phyloP scores from a whole-genome alignment of 2,113 vertebrate species.

The Eptesicus fuscus region DNA sequence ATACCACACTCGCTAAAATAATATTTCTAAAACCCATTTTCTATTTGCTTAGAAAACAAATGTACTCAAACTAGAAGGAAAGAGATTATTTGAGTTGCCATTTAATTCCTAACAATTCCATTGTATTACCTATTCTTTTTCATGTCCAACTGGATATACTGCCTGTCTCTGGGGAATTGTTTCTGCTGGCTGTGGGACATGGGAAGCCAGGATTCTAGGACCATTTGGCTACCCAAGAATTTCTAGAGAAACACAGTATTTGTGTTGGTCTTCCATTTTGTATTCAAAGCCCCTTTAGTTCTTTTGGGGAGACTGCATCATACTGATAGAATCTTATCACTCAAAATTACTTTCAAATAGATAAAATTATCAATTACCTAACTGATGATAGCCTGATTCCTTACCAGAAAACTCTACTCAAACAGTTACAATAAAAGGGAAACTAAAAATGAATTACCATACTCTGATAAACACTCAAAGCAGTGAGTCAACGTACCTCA shows the following conservation, averaged over 20 bases:
- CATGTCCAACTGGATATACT: background rate
- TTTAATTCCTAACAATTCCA: conserved; percentile 35
- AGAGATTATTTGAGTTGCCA: conserved; percentile 24
- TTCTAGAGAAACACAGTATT: background rate
- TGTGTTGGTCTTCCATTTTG: background rate
- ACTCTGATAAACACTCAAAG: background rate
- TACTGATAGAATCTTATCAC: background rate
- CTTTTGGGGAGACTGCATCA: background rate
- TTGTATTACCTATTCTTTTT: background rate
- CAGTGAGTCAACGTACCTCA: background rate
- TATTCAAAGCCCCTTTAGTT: background rate
- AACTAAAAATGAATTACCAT: background rate
- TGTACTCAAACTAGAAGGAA: background rate
- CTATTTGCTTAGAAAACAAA: conserved; percentile 43
- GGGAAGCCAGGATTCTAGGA: background rate
- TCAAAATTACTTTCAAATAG: background rate
- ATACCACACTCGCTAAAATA: conserved; percentile 11
- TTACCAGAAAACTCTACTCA: background rate
- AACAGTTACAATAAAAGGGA: background rate
- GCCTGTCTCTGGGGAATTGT: background rate
- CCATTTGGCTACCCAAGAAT: background rate
- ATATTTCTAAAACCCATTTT: conserved; percentile 40
- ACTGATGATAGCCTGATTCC: background rate
- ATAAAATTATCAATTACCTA: background rate
- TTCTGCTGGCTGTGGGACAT: background rate